A percentile compares a stretch with the other conserved stretches of the same genome.
Evolutionary conservation across 1,140 invertebrate species (phyloP).

Genomic region (Antheraea mylitta): DNA sequence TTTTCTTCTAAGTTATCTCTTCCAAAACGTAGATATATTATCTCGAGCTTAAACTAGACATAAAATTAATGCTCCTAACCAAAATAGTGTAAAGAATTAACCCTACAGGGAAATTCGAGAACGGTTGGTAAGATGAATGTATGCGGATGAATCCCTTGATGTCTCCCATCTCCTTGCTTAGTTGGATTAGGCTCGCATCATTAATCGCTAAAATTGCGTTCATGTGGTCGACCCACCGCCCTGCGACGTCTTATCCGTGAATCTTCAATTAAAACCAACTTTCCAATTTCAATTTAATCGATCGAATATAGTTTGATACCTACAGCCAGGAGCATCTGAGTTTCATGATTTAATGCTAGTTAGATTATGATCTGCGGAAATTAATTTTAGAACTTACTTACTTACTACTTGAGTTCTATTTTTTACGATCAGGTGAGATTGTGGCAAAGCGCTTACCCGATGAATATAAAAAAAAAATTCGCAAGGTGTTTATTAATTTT

Average conservation of each 20-base stretch:
- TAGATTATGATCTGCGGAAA: slow-evolving; percentile 28
- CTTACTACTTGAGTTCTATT: not conserved
- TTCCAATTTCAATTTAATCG: slow-evolving; percentile 59
- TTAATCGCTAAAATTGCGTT: slow-evolving; percentile 71
- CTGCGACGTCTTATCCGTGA: slow-evolving; percentile 33
- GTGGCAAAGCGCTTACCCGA: no score
- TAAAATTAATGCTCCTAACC: not conserved
- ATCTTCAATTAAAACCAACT: slow-evolving; percentile 65
- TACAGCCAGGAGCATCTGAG: slow-evolving; percentile 9
- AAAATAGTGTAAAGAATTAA: slow-evolving; percentile 10
- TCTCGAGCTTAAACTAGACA: no score
- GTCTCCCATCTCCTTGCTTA: slow-evolving; percentile 56
- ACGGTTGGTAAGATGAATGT: slow-evolving; percentile 49
- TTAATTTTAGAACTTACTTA: slow-evolving; percentile 9
- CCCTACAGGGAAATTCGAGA: slow-evolving; percentile 33
- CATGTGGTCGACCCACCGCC: slow-evolving; percentile 39
- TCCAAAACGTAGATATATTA: no score
- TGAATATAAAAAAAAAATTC: no score
- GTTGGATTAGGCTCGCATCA: slow-evolving; percentile 69
- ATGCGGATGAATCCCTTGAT: slow-evolving; percentile 45
- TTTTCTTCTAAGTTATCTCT: no score
- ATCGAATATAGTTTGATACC: slow-evolving; percentile 32
- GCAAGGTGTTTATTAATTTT: no score
- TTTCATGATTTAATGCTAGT: slow-evolving; percentile 12
- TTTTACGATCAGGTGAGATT: no score